These are phyloP conservation scores for Pseudanteris insignis DNA, from an alignment of 2,888 invertebrate species.

Conservation along the genomic window DNA sequence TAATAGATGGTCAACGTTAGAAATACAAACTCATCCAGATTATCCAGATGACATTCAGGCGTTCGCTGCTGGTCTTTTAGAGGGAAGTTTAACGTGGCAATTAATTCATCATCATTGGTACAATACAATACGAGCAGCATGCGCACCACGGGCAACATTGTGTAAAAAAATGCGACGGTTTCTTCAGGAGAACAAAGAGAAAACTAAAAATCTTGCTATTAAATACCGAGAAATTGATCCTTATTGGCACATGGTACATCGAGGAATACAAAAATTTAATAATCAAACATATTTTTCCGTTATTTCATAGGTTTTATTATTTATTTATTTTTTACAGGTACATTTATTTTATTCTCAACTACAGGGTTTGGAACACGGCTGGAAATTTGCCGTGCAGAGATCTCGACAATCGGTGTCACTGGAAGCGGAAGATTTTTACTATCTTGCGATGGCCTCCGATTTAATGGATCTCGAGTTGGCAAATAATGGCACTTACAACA, in stretches of 20 bases:
- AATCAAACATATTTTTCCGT: too few species aligned
- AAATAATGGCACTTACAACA: conserved; percentile 60
- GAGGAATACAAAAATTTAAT: too few species aligned
- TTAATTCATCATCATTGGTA: conserved; percentile 82
- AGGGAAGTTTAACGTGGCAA: conserved; percentile 84
- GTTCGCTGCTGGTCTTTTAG: conserved; percentile 84
- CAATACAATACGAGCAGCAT: conserved; percentile 72
- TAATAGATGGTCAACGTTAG: conserved; percentile 81
- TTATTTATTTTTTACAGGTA: conserved; percentile 70
- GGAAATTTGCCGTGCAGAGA: conserved; percentile 74
- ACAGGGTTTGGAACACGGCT: conserved; percentile 81
- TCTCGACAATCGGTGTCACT: conserved; percentile 72
- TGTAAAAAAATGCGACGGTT: conserved; percentile 75
- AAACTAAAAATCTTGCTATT: conserved; percentile 62
- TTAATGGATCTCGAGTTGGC: conserved; percentile 73
- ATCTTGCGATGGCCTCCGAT: conserved; percentile 82
- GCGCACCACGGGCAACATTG: conserved; percentile 52
- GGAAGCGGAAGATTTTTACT: conserved; percentile 74
- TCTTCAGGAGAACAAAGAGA: conserved; percentile 73
- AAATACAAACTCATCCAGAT: conserved; percentile 78
- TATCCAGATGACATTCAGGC: conserved; percentile 85
- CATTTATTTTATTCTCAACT: conserved; percentile 80
- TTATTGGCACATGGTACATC: conserved; percentile 87
- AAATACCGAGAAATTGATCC: conserved; percentile 71
- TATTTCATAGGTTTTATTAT: too few species aligned